phyloP scores from a whole-genome alignment of 2,113 vertebrate species.

The Bungarus multicinctus region DNA sequence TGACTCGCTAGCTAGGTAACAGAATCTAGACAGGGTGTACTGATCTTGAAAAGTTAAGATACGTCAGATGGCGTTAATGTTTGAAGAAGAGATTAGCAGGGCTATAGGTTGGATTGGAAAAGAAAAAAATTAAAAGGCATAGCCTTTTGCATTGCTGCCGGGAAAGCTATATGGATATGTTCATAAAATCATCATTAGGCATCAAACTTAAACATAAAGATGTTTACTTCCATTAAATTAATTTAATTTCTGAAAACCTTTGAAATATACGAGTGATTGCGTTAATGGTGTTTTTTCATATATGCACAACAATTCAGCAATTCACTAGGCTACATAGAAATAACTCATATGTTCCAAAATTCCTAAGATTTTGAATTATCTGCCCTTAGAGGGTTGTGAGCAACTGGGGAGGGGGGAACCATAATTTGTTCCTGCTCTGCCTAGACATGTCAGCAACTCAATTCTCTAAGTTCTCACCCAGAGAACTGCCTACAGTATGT shows the following conservation, averaged over 20 bases:
- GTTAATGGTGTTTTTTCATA: neutral
- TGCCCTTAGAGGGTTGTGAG: neutral
- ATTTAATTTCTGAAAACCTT: neutral
- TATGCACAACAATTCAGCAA: neutral
- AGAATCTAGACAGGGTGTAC: neutral
- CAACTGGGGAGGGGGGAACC: neutral
- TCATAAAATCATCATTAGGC: neutral
- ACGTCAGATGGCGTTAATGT: neutral
- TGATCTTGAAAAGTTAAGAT: neutral
- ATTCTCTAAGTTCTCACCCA: neutral
- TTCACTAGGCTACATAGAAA: neutral
- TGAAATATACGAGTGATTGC: neutral
- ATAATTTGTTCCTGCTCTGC: neutral
- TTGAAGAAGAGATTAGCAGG: neutral
- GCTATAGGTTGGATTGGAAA: neutral
- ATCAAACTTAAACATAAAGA: neutral
- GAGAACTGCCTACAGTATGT: neutral
- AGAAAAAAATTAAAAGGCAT: neutral
- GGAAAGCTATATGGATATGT: neutral
- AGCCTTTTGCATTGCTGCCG: neutral
- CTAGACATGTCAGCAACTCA: neutral
- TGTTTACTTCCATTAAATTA: neutral
- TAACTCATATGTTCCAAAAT: neutral
- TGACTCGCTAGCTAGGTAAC: neutral
- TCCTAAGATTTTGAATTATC: neutral